Conservation (phyloP, 2,113 vertebrate genomes). For the Apus apus region DNA sequence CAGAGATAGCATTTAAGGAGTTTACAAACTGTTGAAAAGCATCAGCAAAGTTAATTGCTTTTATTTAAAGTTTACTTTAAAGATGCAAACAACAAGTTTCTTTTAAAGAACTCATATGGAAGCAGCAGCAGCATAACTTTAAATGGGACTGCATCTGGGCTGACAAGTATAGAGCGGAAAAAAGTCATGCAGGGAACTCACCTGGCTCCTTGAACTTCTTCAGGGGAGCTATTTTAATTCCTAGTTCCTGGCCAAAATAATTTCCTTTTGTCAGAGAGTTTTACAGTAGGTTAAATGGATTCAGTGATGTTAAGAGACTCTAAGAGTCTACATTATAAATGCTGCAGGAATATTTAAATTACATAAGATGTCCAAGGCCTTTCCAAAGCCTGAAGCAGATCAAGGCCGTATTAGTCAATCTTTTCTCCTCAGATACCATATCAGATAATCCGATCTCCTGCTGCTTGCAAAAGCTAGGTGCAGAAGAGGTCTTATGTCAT, state of each 20-base stretch:
- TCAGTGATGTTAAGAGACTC: neutral
- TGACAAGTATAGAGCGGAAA: neutral
- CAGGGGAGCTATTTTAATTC: neutral
- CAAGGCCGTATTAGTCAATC: neutral
- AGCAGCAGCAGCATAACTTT: neutral
- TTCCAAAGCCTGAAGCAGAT: neutral
- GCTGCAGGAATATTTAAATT: neutral
- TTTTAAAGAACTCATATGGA: neutral
- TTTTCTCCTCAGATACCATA: neutral
- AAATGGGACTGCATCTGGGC: neutral
- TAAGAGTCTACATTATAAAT: neutral
- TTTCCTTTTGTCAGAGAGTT: neutral
- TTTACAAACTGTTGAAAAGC: neutral
- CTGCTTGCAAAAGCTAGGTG: neutral
- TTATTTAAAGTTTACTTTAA: slow-evolving; percentile 21
- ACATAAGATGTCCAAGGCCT: neutral
- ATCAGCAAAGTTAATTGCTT: slow-evolving; percentile 18
- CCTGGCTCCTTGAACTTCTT: neutral
- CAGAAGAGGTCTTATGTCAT: neutral
- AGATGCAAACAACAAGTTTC: neutral
- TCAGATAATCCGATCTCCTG: neutral
- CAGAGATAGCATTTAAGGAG: neutral
- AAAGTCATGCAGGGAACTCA: neutral
- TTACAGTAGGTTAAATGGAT: neutral
- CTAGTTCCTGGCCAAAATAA: neutral